Conservation (phyloP, 2,797 vertebrate genomes). For the Peromyscus aztecus region DNA sequence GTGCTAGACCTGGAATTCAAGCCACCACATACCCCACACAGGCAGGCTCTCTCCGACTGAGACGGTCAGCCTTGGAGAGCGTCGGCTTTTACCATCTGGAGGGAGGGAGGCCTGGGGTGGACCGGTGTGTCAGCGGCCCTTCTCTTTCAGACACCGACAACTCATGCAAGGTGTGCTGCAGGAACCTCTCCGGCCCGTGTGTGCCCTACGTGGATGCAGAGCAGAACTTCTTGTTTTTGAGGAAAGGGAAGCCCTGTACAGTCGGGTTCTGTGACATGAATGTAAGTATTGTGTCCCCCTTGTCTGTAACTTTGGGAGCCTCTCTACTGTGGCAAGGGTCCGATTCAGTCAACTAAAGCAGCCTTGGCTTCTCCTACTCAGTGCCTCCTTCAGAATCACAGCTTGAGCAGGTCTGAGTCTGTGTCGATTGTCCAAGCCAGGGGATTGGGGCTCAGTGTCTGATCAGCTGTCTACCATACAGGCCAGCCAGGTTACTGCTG, state of each 20-base stretch:
- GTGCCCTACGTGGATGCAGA: conserved; percentile 87
- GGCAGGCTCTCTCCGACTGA: neutral
- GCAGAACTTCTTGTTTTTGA: conserved; percentile 91
- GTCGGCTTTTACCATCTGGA: neutral
- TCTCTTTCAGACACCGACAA: conserved; percentile 92
- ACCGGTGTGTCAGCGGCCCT: neutral
- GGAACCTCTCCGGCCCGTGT: conserved; percentile 89
- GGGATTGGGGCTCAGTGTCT: neutral
- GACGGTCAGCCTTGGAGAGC: neutral
- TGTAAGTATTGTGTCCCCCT: conserved; percentile 88
- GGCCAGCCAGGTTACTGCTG: neutral
- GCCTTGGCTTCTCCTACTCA: neutral
- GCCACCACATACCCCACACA: neutral
- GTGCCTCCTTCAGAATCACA: neutral
- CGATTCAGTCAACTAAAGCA: neutral
- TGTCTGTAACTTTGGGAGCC: neutral
- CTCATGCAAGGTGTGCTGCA: conserved; percentile 98
- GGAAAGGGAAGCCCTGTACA: conserved; percentile 98
- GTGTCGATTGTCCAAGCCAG: neutral
- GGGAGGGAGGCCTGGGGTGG: neutral
- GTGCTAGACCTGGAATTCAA: neutral
- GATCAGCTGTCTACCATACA: neutral
- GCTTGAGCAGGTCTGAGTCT: neutral
- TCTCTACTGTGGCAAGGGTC: neutral
- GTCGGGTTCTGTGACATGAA: conserved; percentile 96